Percentiles rank a stretch among this genome's conserved stretches.
Evolutionary conservation across 2,797 vertebrate genomes (phyloP).

Genomic region (Eulemur coronatus): DNA sequence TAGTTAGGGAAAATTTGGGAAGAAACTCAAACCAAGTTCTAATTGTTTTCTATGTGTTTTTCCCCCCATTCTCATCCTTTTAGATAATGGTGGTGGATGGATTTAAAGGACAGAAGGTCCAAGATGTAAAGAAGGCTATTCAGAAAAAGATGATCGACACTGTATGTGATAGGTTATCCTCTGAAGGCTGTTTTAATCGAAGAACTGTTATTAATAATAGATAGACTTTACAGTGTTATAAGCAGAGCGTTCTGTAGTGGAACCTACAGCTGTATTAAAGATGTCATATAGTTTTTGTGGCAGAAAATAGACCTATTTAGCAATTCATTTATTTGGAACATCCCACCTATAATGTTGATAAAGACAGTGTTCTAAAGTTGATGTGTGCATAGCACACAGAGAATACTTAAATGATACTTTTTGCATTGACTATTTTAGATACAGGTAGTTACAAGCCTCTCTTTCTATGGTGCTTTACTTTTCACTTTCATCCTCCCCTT

Average conservation of each 20-base stretch:
- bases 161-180: slow-evolving; percentile 80
- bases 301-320: not conserved
- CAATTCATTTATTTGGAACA: not conserved
- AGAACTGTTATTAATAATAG: not conserved
- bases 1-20: not conserved
- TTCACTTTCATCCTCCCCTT: not conserved
- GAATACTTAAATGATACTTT: not conserved
- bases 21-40: not conserved
- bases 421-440: not conserved
- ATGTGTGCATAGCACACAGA: not conserved
- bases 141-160: slow-evolving; percentile 95
- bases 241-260: not conserved
- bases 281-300: not conserved
- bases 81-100: slow-evolving; percentile 96
- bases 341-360: not conserved
- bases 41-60: slow-evolving; percentile 16
- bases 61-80: not conserved
- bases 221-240: not conserved
- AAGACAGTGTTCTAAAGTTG: not conserved
- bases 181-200: not conserved
- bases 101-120: slow-evolving; percentile 95
- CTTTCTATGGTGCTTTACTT: not conserved
- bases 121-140: slow-evolving; percentile 96
- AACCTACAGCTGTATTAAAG: not conserved
- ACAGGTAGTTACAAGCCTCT: not conserved